These are phyloP conservation scores for Chloebia gouldiae DNA, from an alignment of 2,113 vertebrate species.

Conservation along the genomic window DNA sequence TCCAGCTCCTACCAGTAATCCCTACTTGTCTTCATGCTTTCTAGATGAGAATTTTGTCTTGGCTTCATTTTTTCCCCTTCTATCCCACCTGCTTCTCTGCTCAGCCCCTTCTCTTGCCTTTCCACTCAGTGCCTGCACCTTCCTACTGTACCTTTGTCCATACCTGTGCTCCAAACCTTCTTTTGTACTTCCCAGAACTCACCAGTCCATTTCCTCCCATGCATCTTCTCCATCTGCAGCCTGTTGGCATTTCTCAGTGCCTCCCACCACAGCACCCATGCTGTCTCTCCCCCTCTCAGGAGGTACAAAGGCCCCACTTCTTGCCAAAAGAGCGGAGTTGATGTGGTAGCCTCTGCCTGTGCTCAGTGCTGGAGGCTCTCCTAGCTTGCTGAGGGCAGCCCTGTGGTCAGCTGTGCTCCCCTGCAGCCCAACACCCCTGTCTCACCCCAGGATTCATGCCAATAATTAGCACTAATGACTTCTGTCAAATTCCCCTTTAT, in stretches of 20 bases:
- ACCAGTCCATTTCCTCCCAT: background rate
- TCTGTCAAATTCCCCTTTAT: background rate
- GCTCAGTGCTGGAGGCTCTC: background rate
- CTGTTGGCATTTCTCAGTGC: background rate
- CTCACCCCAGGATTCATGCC: background rate
- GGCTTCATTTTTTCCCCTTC: background rate
- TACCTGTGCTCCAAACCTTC: background rate
- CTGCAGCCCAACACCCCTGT: background rate
- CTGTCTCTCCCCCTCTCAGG: background rate
- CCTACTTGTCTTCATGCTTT: background rate
- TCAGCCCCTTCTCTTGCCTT: background rate
- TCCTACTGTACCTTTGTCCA: background rate
- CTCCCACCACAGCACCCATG: background rate
- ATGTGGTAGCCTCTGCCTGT: background rate
- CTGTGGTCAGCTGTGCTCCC: background rate
- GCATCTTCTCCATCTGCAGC: background rate
- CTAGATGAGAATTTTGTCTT: background rate
- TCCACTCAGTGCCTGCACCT: background rate
- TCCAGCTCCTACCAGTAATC: background rate
- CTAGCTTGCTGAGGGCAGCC: background rate
- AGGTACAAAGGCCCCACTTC: background rate
- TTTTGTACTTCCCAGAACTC: background rate
- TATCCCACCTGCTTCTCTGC: background rate
- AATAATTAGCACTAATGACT: background rate
- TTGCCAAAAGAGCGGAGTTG: fast-evolving